Conservation (phyloP, 2,113 vertebrate genomes). For the Oryctolagus cuniculus region DNA sequence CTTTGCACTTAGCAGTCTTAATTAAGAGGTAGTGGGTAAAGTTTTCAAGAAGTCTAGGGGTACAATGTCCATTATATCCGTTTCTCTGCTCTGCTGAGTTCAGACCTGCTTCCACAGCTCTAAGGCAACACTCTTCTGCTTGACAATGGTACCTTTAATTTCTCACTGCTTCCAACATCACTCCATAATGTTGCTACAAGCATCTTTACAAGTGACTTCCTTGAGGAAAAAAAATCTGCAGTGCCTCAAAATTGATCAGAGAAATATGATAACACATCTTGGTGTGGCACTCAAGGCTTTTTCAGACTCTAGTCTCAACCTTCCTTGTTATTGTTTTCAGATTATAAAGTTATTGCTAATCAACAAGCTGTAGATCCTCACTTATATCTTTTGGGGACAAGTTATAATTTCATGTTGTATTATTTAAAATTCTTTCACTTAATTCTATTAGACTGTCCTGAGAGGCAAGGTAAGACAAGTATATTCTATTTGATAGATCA, state of each 20-base stretch:
- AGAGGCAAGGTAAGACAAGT: not conserved
- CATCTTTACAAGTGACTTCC: conserved; percentile 9
- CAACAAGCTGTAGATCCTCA: not conserved
- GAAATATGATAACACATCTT: conserved; percentile 1
- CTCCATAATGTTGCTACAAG: not conserved
- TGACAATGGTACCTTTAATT: not conserved
- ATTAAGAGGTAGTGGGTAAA: not conserved
- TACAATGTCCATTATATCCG: not conserved
- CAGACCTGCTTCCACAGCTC: not conserved
- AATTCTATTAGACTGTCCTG: not conserved
- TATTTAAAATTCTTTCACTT: conserved; percentile 10
- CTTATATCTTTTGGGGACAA: not conserved
- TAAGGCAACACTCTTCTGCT: not conserved
- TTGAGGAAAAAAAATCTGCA: not conserved
- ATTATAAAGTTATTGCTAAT: conserved; percentile 3
- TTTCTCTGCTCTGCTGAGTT: not conserved
- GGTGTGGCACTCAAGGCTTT: not conserved
- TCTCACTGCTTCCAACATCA: not conserved
- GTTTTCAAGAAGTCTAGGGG: not conserved
- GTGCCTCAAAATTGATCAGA: not conserved
- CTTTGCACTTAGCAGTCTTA: not conserved
- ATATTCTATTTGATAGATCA: not conserved
- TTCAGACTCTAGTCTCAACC: not conserved
- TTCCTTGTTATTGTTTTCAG: not conserved
- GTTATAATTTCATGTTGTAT: not conserved